Evolutionary conservation across 2,113 vertebrate species (phyloP), one percentile per base, ranked within the genome.

Genomic region (Echinops telfairi): DNA sequence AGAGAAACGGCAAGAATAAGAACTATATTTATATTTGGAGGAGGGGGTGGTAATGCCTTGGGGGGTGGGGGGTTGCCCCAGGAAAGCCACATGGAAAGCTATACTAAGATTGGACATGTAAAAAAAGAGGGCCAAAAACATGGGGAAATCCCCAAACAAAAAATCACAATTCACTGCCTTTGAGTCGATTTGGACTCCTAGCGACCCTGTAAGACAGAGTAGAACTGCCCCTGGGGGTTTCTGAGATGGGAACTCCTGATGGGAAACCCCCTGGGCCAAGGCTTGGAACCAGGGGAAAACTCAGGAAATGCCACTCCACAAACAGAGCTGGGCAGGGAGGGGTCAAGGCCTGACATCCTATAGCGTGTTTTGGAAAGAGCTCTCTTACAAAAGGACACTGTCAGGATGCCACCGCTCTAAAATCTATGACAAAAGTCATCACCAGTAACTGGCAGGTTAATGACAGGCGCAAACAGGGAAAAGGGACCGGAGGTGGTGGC

Each of bases 311-410:
- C 11, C 36, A 64, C 40, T 31, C 76, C 79, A 8, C 29, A n/a
- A 88, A 62, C 47, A 53, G 47, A 14, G 47, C 47, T 53, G 47
- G 47, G 12, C 47, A 53, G 47, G 47, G 47, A 14, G 47, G 47
- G 47, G 10, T 6, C 16, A 25, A 71, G 17, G 73, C 20, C 53
- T 71, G 68, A n/a, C 38, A 53, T 23, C 47, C 33, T 78, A 64
- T 0, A 88, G 14, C 43, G n/a, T 86, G 19, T 22, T 87, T 60
- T 71, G 60, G 80, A 91, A 78, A 84, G 19, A 25, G 3, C 38
- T 66, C 33, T 29, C n/a, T 87, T 82, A 83, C 29, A 16, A 92
- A 64, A 84, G 47, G 73, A 94, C 77, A 79, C 23, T 58, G 38
- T 73, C 16, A 89, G 22, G 64, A 66, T 84, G 58, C 57, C 40